Evolutionary conservation across 1,140 invertebrate genomes (phyloP), one percentile per base, ranked within the genome.

Genomic region (Pentalonia nigronervosa): DNA sequence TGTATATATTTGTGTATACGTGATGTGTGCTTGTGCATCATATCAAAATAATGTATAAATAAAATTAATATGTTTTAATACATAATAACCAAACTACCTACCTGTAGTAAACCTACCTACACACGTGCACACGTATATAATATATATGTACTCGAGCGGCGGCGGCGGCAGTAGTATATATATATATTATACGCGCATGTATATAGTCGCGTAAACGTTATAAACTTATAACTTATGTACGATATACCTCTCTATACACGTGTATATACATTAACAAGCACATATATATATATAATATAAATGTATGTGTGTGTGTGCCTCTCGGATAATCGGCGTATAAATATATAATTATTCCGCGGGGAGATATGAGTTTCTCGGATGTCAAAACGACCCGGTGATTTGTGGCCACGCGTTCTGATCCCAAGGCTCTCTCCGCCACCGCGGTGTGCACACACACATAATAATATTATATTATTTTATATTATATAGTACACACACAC

Each of bases 311-410:
- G 45, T 34, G 45, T 67, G 45, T 8, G 20, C 36, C 30, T 30
- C 60, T 76, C 17, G 60, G 36, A 86, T 45, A 86, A 41, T 41
- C 36, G 36, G 1, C 23, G 36, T 86, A 47, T 47, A 47, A 47
- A 45, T 76, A 47, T 88, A 88, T 89, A 89, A 89, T 89, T 56
- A 89, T 89, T 89, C 67, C 91, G 45, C 67, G 67, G 56, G 60
- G 53, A 91, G 53, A 92, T 83, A 83, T 83, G 47, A 83, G 76
- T 92, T 83, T 50, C 76, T 92, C 91, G 76, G 47, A 81, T 50
- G 91, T 92, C 91, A 92, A 92, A 92, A 92, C 91, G 67, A 81
- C 60, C 34, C n/a, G 60, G 76, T 92, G 91, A 92, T 92, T 92
- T 92, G 91, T 92, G 53, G 91, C 91, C 47, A 0, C 87, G 90